Evolutionary conservation across 1,140 invertebrate genomes (phyloP).

Genomic region (Sminthurinus signatus): DNA sequence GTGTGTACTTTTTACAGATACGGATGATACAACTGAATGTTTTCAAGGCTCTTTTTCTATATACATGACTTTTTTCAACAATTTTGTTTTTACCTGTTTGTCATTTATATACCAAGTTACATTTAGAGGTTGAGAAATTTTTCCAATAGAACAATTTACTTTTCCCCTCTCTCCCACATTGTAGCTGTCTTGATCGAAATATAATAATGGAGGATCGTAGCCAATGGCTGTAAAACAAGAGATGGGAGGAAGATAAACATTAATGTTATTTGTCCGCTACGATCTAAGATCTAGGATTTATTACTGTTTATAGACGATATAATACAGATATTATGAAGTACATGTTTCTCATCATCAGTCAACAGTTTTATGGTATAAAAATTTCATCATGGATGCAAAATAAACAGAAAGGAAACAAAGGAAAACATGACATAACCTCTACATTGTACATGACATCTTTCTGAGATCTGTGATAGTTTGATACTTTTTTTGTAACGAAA

Average conservation of each 20-base stretch:
- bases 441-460: too few relatives aligned
- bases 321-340: too few relatives aligned
- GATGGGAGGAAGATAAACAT: too few relatives aligned
- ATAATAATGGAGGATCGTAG: slow-evolving; percentile 32
- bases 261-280: too few relatives aligned
- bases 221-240: slow-evolving; percentile 25
- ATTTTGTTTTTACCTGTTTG: slow-evolving; percentile 21
- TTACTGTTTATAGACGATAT: too few relatives aligned
- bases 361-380: too few relatives aligned
- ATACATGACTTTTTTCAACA: neutral
- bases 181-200: slow-evolving; percentile 30
- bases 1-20: neutral
- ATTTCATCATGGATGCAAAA: neutral
- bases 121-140: slow-evolving; percentile 34
- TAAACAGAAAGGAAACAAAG: too few relatives aligned
- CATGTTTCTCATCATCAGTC: too few relatives aligned
- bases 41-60: neutral
- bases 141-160: slow-evolving; percentile 35
- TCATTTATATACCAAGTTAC: slow-evolving; percentile 41
- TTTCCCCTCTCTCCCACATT: slow-evolving; percentile 34
- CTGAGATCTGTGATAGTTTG: too few relatives aligned
- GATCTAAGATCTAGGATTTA: too few relatives aligned
- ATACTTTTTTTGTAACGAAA: too few relatives aligned
- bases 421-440: too few relatives aligned
- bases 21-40: neutral